Conservation (phyloP, 2,113 vertebrate species). For the Ibidorhyncha struthersii region DNA sequence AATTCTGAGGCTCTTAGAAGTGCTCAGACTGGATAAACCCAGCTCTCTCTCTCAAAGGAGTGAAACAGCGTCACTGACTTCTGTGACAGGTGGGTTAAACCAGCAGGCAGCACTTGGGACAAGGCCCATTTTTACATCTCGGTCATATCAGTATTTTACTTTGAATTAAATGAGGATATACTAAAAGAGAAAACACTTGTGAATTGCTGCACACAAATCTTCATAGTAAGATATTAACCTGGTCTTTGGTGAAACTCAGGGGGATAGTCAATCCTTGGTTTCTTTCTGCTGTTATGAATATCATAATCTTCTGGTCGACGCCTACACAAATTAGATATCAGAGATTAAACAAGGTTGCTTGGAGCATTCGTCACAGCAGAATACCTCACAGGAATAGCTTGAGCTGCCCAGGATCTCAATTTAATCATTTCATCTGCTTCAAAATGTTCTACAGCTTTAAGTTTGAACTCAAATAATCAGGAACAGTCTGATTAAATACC, state of each 20-base stretch:
- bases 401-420: slow-evolving; percentile 16
- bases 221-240: slow-evolving; percentile 90
- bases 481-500: not conserved
- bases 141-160: not conserved
- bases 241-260: slow-evolving; percentile 96
- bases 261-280: slow-evolving; percentile 93
- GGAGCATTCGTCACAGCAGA: slow-evolving; percentile 64
- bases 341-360: slow-evolving; percentile 80
- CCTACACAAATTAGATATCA: slow-evolving; percentile 94
- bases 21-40: not conserved
- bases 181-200: slow-evolving; percentile 22
- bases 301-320: slow-evolving; percentile 98
- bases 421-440: not conserved
- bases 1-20: not conserved
- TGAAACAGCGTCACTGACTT: not conserved
- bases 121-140: not conserved
- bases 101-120: not conserved
- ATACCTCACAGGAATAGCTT: slow-evolving; percentile 57
- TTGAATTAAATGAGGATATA: not conserved
- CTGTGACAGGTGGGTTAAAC: not conserved
- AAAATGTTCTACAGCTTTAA: not conserved
- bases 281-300: slow-evolving; percentile 98
- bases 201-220: slow-evolving; percentile 64
- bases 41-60: not conserved
- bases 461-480: not conserved